Percentiles rank a stretch among this genome's conserved stretches.
These are phyloP conservation scores for Patella vulgata DNA, from an alignment of 1,140 invertebrate species.

Conservation along the genomic window DNA sequence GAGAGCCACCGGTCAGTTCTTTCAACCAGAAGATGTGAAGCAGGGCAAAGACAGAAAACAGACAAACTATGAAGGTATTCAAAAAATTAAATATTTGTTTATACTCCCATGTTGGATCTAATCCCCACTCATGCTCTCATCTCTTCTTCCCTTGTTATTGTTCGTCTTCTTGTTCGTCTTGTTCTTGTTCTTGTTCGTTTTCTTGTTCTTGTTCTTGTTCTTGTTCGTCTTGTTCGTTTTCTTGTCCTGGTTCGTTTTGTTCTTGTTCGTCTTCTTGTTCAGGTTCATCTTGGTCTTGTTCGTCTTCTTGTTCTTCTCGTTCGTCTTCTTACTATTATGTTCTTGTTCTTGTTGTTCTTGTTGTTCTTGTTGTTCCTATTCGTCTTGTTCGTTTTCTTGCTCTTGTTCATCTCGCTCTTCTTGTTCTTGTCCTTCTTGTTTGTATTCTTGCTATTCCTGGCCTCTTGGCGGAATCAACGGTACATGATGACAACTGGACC, in stretches of 20 bases:
- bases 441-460: too few species aligned
- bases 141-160: neutral
- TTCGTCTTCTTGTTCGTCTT: neutral
- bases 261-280: neutral
- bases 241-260: too few species aligned
- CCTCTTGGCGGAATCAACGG: too few species aligned
- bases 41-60: conserved; percentile 72
- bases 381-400: too few species aligned
- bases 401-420: neutral
- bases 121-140: neutral
- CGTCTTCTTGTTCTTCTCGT: too few species aligned
- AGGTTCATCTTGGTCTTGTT: neutral
- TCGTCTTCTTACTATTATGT: too few species aligned
- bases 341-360: too few species aligned
- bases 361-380: too few species aligned
- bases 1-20: conserved; percentile 85
- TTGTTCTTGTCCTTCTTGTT: neutral
- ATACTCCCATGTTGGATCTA: neutral
- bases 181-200: too few species aligned
- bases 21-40: conserved; percentile 89
- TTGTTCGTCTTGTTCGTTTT: too few species aligned
- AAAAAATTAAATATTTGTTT: neutral
- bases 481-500: too few species aligned
- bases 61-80: conserved; percentile 87
- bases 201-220: too few species aligned